Evolutionary conservation across 2,797 vertebrate genomes (phyloP), one percentile per base, ranked within the genome.

Genomic region (Agapornis canus): DNA sequence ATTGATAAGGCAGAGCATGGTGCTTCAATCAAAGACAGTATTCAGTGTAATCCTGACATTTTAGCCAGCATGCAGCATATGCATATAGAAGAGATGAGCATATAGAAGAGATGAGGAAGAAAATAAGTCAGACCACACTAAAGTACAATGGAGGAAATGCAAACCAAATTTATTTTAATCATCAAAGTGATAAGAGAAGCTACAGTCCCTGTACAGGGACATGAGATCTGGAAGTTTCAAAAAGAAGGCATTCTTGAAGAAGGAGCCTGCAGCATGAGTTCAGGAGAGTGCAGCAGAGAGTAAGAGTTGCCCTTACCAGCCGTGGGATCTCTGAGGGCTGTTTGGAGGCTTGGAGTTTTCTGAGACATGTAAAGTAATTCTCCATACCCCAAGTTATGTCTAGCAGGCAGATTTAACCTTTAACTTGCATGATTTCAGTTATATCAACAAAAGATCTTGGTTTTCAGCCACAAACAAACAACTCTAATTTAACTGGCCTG

Each of bases 381-480:
- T 82, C 27, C 22, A 54, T 87, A 76, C 70, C 56, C 49, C 48
- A 48, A 40, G 47, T 91, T 88, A 94, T 27, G 66, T 92, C 83
- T 95, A 51, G 70, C 60, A 92, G 92, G 92, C 85, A 95, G 82
- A 86, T 94, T 94, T 95, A 86, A 86, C 87, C 84, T 95, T 87
- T 90, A 84, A 73, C 82, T 92, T 82, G 73, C 82, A 64, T 31
- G 31, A 71, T 86, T 96, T 95, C 85, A 92, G 73, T 92, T 92
- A 90, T 89, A 94, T 95, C 96, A 95, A 76, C 64, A 90, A 68
- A 78, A 92, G 87, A 96, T 96, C 95, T 96, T 13, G 0, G 42
- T 83, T 86, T 89, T 78, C 82, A 72, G 73, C 96, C 95, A 26
- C 96, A 94, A 93, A 89, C 92, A 96, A 97, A 88, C 95, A 94